Base-by-base conservation (phyloP, 2,113 vertebrate genomes). In the Brachirus orientalis region DNA sequence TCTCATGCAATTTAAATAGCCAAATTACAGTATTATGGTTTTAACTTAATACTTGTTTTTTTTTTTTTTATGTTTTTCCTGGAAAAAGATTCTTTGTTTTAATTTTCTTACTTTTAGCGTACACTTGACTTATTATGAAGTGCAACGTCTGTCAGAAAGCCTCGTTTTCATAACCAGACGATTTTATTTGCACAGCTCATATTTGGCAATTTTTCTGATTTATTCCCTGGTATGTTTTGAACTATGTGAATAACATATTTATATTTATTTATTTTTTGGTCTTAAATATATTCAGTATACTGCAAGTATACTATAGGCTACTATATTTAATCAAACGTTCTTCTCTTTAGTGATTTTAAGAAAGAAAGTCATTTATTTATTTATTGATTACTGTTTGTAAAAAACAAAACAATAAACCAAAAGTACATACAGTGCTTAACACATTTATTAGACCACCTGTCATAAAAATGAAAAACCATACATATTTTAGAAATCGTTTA, bases 251-350 rank as follows among this genome's bases (percentile, higher is more conserved):
- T 66, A 54, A 17, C 48, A 11, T 79, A 77, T 76, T 68, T 68
- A 88, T 81, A 40, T 73, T 78, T 87, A 83, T 86, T 83, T 80
- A 68, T 83, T 61, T 52, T 77, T 51, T 3, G 13, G 18, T 10
- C 7, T 45, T 13, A 17, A 51, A 17, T 68, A 44, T 67, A 43
- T 53, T 33, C 55, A 60, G 11, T 60, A n/a, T 28, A 38, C 8
- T 44, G 7, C 10, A 28, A 28, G 28, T 28, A 13, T 4, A 13
- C 12, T 12, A 43, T 1, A 43, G 10, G 40, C 12, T 10, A 13
- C 14, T 35, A 14, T 13, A 47, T 55, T 64, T 57, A 61, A 44
- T 28, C 46, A 40, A 72, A 43, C 11, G 14, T 43, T 10, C 3
- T 40, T 3, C 11, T 43, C 11, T 43, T 43, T 43, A 43, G 11